Percentiles rank a stretch among this genome's conserved stretches.
Evolutionary conservation across 1,140 invertebrate species (phyloP).

Genomic region (Dreissena rostriformis): DNA sequence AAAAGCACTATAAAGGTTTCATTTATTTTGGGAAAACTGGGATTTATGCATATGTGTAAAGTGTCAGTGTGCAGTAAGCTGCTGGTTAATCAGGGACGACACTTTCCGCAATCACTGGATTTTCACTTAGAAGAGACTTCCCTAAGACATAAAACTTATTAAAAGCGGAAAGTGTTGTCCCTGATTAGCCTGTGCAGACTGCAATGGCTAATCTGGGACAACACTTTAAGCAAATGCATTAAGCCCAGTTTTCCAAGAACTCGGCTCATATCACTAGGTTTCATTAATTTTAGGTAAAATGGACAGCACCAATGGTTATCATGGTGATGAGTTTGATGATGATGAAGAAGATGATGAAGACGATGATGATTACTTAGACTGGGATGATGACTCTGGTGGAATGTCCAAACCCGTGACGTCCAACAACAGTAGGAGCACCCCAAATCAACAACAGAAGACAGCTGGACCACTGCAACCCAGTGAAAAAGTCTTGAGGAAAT

Average conservation of each 20-base stretch:
- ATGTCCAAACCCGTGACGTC: constrained; percentile 80
- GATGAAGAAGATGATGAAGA: constrained; percentile 73
- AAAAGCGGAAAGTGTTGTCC: background rate
- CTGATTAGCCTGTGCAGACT: background rate
- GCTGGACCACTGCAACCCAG: constrained; percentile 87
- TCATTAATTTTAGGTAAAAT: background rate
- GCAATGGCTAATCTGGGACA: background rate
- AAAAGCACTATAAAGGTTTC: no score
- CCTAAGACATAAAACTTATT: no score
- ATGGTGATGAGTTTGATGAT: constrained; percentile 70
- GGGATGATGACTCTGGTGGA: constrained; percentile 71
- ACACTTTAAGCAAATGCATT: background rate
- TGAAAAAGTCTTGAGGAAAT: constrained; percentile 91
- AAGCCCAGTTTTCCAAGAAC: background rate
- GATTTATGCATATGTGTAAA: no score
- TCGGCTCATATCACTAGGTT: background rate
- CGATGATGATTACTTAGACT: constrained; percentile 77
- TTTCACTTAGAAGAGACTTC: no score
- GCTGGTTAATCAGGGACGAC: no score
- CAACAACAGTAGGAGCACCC: constrained; percentile 20
- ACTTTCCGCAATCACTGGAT: no score
- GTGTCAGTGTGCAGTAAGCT: no score
- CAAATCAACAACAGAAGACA: constrained; percentile 54
- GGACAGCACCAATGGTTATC: background rate
- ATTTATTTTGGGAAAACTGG: no score